Evolutionary conservation across 2,888 invertebrate genomes (phyloP).

Genomic region (Syrphus vitripennis): DNA sequence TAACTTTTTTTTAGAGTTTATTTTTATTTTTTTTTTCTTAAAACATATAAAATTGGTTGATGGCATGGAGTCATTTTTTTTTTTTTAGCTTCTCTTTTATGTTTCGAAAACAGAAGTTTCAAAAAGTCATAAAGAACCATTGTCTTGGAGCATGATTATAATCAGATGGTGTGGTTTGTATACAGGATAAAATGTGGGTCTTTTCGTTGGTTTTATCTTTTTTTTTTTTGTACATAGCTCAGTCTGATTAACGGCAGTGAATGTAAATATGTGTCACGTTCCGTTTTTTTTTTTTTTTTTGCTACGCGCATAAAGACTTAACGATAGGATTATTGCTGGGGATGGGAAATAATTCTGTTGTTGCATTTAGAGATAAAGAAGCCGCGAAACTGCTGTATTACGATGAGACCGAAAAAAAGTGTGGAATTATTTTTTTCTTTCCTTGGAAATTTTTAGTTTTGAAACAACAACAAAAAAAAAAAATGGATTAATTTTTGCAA

Average conservation of each 20-base stretch:
- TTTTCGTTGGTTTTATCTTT: conserved; percentile 5
- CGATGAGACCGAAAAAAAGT: background rate
- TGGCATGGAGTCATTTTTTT: background rate
- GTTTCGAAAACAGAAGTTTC: conserved; percentile 37
- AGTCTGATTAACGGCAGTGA: conserved; percentile 46
- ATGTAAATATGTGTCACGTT: conserved; percentile 55
- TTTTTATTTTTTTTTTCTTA: background rate
- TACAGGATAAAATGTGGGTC: conserved; percentile 15
- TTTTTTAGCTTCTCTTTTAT: background rate
- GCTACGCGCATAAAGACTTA: background rate
- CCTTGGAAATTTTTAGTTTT: background rate
- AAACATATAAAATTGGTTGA: background rate
- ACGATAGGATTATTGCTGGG: background rate
- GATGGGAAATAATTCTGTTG: background rate
- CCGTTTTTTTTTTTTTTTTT: conserved; percentile 13
- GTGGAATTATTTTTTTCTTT: background rate
- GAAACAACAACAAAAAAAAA: background rate
- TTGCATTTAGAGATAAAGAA: conserved; percentile 5
- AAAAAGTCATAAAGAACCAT: conserved; percentile 66
- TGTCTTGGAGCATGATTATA: conserved; percentile 31
- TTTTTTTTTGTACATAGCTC: background rate
- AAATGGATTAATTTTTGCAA: no score
- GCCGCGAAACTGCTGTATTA: background rate
- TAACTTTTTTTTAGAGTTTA: background rate
- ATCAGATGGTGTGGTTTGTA: background rate